Evolutionary conservation across 2,888 invertebrate species (phyloP), one percentile per base, ranked within the genome.

Genomic region (Chalcis sispes): DNA sequence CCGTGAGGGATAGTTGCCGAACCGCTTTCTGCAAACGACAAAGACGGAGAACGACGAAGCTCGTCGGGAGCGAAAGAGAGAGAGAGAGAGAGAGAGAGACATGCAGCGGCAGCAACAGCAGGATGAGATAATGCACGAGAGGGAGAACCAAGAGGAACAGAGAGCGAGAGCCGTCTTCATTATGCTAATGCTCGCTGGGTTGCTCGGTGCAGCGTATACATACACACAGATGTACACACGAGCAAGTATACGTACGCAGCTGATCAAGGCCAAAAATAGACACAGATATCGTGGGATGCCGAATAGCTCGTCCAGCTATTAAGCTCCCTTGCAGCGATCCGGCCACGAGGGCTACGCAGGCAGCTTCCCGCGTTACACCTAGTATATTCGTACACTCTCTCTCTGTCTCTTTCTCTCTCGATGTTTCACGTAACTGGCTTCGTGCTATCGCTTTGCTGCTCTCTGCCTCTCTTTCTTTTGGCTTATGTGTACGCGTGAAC

Each of bases 151-250:
- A n/a, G n/a, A n/a, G n/a, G n/a, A n/a, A n/a, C n/a, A n/a, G n/a
- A n/a, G n/a, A n/a, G n/a, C n/a, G 77, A 70, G 56, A 71, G 61
- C 48, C 58, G 65, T 72, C 75, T 85, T 86, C 87, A 85, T 87
- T 87, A 87, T 87, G 87, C 85, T 86, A 86, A 87, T 87, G 67
- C 52, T 36, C 42, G 56, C 29, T 50, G 32, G 50, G 52, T 40
- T 32, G 54, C n/a, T n/a, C n/a, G n/a, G n/a, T n/a, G n/a, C 46
- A 46, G 46, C n/a, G 32, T 40, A 29, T 27, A n/a, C n/a, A n/a
- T n/a, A n/a, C n/a, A n/a, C n/a, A n/a, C n/a, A n/a, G n/a, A n/a
- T n/a, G n/a, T n/a, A n/a, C n/a, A 42, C 32, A 40, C 15, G 13
- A 23, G 20, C 40, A n/a, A n/a, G n/a, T n/a, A n/a, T n/a, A n/a